Percentiles rank a stretch among this genome's conserved stretches.
phyloP scores from a whole-genome alignment of 2,888 invertebrate genomes.

The Ypsolopha scabrella region DNA sequence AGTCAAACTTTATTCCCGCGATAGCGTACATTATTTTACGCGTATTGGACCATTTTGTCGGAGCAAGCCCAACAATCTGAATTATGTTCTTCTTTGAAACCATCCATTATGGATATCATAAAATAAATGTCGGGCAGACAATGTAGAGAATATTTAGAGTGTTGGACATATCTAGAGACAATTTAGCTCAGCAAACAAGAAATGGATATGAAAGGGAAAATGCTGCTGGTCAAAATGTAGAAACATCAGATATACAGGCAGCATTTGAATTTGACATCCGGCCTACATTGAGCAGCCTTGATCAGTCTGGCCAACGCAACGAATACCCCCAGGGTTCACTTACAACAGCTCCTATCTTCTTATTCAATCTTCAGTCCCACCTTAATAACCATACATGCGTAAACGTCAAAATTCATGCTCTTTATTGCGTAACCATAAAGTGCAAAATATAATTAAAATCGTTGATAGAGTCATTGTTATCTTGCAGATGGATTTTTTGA shows the following conservation, averaged over 20 bases:
- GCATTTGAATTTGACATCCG: neutral
- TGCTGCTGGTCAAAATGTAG: neutral
- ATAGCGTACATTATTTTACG: too few species aligned
- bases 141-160: too few species aligned
- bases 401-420: conserved; percentile 10
- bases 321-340: conserved; percentile 34
- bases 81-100: too few species aligned
- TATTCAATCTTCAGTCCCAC: conserved; percentile 30
- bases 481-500: neutral
- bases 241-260: conserved; percentile 2
- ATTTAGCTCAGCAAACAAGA: too few species aligned
- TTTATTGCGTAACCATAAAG: conserved; percentile 13
- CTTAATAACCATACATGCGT: conserved; percentile 8
- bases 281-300: conserved; percentile 1
- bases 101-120: too few species aligned
- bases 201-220: too few species aligned
- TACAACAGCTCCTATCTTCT: conserved; percentile 36
- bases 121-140: too few species aligned
- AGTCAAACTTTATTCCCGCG: too few species aligned
- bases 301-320: conserved; percentile 9
- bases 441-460: neutral
- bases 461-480: conserved; percentile 1
- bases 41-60: too few species aligned
- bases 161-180: too few species aligned
- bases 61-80: too few species aligned